These are phyloP conservation scores for Dolichopus griseipennis DNA, from an alignment of 2,888 invertebrate species.

Conservation along the genomic window DNA sequence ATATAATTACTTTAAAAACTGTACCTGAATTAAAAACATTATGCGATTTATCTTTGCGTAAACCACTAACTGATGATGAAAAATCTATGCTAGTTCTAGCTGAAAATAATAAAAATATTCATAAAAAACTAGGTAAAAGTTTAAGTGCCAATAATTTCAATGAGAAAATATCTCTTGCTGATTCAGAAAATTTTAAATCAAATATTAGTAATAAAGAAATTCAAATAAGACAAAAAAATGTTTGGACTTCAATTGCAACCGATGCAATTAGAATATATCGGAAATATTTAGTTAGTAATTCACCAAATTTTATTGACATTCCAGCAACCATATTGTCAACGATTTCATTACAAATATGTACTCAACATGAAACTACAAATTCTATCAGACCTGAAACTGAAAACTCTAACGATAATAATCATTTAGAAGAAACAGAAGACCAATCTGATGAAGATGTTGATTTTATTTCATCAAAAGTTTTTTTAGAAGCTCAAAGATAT, in stretches of 20 bases:
- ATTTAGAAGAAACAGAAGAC: neutral
- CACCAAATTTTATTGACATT: conserved; percentile 33
- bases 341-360: conserved; percentile 37
- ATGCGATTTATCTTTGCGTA: conserved; percentile 40
- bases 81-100: conserved; percentile 30
- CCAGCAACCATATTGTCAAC: conserved; percentile 37
- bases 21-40: conserved; percentile 40
- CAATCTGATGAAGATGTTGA: conserved; percentile 3
- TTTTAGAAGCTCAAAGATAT: conserved; percentile 62
- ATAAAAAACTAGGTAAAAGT: neutral
- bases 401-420: neutral
- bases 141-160: conserved; percentile 1
- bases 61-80: conserved; percentile 42
- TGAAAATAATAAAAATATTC: neutral
- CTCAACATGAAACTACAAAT: conserved; percentile 20
- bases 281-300: conserved; percentile 39
- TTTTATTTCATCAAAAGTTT: conserved; percentile 51
- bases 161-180: neutral
- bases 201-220: neutral
- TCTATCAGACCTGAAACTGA: conserved; percentile 4
- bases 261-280: conserved; percentile 42
- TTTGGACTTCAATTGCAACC: conserved; percentile 25
- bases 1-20: conserved; percentile 25
- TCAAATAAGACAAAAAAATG: neutral
- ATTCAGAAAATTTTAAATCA: neutral